phyloP scores from a whole-genome alignment of 1,140 invertebrate genomes.

The Papilio aristodemus region DNA sequence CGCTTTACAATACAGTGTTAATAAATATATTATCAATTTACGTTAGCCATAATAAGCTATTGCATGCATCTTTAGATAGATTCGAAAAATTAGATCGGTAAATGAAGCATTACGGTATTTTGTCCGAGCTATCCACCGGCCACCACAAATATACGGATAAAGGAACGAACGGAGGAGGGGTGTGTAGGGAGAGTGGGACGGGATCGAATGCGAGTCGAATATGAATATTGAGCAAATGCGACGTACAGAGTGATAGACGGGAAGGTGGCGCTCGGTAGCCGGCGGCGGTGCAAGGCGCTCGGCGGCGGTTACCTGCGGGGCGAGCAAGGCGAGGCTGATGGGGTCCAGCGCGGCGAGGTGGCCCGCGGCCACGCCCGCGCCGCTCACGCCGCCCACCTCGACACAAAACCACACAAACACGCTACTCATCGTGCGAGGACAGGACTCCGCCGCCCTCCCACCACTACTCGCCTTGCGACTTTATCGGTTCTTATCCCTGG shows the following conservation, averaged over 20 bases:
- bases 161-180: slow-evolving; percentile 36
- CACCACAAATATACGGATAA: slow-evolving; percentile 44
- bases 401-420: slow-evolving; percentile 80
- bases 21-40: slow-evolving; percentile 43
- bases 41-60: slow-evolving; percentile 63
- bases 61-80: slow-evolving; percentile 62
- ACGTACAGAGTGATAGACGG: slow-evolving; percentile 33
- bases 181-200: slow-evolving; percentile 36
- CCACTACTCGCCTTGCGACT: slow-evolving; percentile 6
- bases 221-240: slow-evolving; percentile 17
- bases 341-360: slow-evolving; percentile 75
- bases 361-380: slow-evolving; percentile 71
- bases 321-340: slow-evolving; percentile 75
- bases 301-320: slow-evolving; percentile 72
- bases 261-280: slow-evolving; percentile 38
- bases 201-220: slow-evolving; percentile 7
- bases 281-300: slow-evolving; percentile 51
- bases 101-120: slow-evolving; percentile 61
- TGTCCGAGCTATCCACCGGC: slow-evolving; percentile 61
- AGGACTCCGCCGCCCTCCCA: slow-evolving; percentile 44
- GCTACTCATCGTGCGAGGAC: slow-evolving; percentile 75
- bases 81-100: slow-evolving; percentile 51
- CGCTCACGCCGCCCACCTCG: slow-evolving; percentile 78
- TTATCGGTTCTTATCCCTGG: slow-evolving; percentile 35
- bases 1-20: slow-evolving; percentile 31